phyloP scores from a whole-genome alignment of 2,113 vertebrate species.

The Vombatus ursinus region DNA sequence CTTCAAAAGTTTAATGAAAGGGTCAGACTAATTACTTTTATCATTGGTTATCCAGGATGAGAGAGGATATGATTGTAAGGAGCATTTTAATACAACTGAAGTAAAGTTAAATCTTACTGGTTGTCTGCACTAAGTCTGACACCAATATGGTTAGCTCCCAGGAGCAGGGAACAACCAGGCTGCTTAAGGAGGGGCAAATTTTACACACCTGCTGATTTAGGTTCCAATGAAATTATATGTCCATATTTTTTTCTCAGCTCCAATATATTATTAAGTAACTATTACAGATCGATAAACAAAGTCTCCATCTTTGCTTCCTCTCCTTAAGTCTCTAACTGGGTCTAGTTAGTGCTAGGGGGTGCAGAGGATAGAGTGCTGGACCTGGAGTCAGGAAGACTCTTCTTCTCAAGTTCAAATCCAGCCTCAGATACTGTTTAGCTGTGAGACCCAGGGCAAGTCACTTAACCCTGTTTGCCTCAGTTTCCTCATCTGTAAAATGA shows the following conservation, averaged over 20 bases:
- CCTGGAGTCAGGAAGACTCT: neutral
- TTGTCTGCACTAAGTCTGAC: neutral
- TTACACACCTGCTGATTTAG: conserved; percentile 11
- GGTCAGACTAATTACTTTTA: neutral
- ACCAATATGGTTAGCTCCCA: neutral
- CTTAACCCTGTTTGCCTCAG: too few relatives aligned
- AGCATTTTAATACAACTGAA: neutral
- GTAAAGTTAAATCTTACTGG: neutral
- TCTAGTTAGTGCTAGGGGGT: neutral
- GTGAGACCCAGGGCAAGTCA: neutral
- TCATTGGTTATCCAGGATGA: neutral
- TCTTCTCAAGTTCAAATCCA: neutral
- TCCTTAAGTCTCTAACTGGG: neutral
- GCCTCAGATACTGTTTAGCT: neutral
- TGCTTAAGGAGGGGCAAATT: neutral
- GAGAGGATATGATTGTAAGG: neutral
- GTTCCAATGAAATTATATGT: neutral
- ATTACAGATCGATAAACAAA: neutral
- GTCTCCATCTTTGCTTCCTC: neutral
- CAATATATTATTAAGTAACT: conserved; percentile 34
- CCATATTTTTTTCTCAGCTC: neutral
- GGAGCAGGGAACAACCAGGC: neutral
- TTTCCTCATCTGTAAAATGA: neutral
- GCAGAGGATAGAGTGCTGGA: neutral
- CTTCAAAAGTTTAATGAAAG: neutral